Base-by-base conservation (phyloP, 2,888 invertebrate genomes). In the Tachystola acroxantha region DNA sequence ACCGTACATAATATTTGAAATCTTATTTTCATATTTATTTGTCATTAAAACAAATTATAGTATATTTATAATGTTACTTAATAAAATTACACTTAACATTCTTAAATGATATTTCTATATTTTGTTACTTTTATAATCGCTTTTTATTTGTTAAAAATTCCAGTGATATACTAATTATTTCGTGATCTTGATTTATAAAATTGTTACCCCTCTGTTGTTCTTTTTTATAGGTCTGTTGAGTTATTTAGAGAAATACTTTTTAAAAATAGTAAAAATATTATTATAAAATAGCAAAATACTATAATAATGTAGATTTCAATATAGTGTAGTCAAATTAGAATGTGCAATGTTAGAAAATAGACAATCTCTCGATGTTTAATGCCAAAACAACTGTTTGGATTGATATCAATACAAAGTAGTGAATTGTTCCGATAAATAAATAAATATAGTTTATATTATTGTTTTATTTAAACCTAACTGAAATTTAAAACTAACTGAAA, bases 331-430 rank as follows among this genome's bases (percentile, higher is more conserved):
- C 56, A 45, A 30, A 49, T 65, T 72, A 74, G 73, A 72, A 68
- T 67, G 85, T 85, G 85, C 85, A 85, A 85, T 85, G 70, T 80
- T 82, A 84, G 80, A 50, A 58, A 47, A 49, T 82, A 78, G 68
- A 64, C 47, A 58, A 58, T 57, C n/a, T 62, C 63, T 67, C 63
- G 66, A 70, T 67, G 64, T 68, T 73, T 68, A 74, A 76, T 68
- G 75, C 84, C 81, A 82, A 78, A 77, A 73, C 59, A 55, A 53
- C 43, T 65, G 61, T 70, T 82, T 82, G 78, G 84, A 72, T 71
- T 75, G 61, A 68, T 75, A 68, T 74, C 60, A 57, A 76, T 77
- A 77, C 78, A 79, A 77, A 79, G 71, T 84, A 85, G 82, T 76
- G 64, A 82, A 82, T 77, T 82, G 79, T 82, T 82, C 65, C 60